phyloP scores from a whole-genome alignment of 2,113 vertebrate species.

The Smithornis capensis region DNA sequence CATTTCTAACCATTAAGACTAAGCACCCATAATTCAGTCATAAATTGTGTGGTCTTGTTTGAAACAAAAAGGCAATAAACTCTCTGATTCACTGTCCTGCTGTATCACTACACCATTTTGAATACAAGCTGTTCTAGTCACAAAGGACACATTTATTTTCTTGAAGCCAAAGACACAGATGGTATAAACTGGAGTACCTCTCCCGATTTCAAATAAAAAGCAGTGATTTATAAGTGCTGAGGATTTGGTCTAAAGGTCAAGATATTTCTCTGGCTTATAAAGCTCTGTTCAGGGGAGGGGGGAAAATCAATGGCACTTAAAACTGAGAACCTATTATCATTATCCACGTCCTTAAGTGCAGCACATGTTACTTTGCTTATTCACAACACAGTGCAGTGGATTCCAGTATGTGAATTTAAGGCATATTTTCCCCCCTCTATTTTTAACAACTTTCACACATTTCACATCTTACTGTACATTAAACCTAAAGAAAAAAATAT shows the following conservation, averaged over 20 bases:
- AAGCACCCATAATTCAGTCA: neutral
- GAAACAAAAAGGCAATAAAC: conserved; percentile 22
- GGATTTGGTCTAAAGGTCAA: conserved; percentile 53
- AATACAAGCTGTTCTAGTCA: conserved; percentile 34
- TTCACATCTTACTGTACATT: neutral
- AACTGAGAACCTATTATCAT: conserved; percentile 14
- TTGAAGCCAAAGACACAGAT: conserved; percentile 19
- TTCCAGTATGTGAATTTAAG: neutral
- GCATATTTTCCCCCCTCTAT: neutral
- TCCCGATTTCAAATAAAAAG: neutral
- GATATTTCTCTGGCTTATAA: conserved; percentile 17
- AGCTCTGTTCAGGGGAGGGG: neutral
- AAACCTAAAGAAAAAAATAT: neutral
- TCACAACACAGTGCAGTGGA: neutral
- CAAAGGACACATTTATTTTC: conserved; percentile 39
- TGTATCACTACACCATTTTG: conserved; percentile 28
- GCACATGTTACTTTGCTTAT: neutral
- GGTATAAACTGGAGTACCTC: conserved; percentile 22
- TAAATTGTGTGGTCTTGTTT: neutral
- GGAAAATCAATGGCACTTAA: conserved; percentile 39
- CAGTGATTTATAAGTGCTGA: neutral
- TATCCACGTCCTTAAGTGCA: neutral
- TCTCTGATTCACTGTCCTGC: neutral
- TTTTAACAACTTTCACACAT: neutral
- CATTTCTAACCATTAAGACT: neutral